phyloP scores from a whole-genome alignment of 1,140 invertebrate species.

The Idris sp. region DNA sequence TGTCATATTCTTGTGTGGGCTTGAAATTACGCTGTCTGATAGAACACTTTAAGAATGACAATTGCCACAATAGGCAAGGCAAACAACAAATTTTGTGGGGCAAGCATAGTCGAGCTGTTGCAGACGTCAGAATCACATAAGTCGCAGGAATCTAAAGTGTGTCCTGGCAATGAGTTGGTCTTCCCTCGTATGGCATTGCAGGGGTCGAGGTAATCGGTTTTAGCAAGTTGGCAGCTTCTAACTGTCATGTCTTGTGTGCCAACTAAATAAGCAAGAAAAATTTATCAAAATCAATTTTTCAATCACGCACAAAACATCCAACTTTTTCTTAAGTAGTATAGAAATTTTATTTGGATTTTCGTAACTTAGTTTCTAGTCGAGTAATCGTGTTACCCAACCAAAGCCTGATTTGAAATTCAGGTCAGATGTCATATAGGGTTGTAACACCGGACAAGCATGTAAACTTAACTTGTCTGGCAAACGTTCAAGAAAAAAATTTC shows the following conservation, averaged over 20 bases:
- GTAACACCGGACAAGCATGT: too few species aligned
- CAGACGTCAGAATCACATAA: slow-evolving; percentile 67
- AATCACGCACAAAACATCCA: too few species aligned
- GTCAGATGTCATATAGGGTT: too few species aligned
- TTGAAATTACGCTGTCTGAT: slow-evolving; percentile 38
- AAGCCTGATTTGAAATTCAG: too few species aligned
- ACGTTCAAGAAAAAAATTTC: too few species aligned
- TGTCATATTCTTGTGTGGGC: slow-evolving; percentile 3
- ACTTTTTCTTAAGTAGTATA: too few species aligned
- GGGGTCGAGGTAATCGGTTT: slow-evolving; percentile 63
- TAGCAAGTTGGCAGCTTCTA: slow-evolving; percentile 69
- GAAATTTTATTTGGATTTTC: too few species aligned
- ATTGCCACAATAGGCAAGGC: slow-evolving; percentile 57
- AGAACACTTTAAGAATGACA: slow-evolving; percentile 34
- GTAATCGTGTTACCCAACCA: too few species aligned
- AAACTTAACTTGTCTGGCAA: too few species aligned
- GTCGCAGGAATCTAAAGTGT: slow-evolving; percentile 57
- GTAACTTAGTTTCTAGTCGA: too few species aligned
- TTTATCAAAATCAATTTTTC: too few species aligned
- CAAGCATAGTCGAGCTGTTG: slow-evolving; percentile 63
- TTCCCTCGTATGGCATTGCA: slow-evolving; percentile 61
- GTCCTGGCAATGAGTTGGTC: slow-evolving; percentile 4
- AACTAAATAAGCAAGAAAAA: slow-evolving; percentile 45
- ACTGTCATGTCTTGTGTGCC: slow-evolving; percentile 54
- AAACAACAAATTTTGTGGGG: slow-evolving; percentile 46